Conservation (phyloP, 2,113 vertebrate species). For the Pseudolaguvia tuberculata region DNA sequence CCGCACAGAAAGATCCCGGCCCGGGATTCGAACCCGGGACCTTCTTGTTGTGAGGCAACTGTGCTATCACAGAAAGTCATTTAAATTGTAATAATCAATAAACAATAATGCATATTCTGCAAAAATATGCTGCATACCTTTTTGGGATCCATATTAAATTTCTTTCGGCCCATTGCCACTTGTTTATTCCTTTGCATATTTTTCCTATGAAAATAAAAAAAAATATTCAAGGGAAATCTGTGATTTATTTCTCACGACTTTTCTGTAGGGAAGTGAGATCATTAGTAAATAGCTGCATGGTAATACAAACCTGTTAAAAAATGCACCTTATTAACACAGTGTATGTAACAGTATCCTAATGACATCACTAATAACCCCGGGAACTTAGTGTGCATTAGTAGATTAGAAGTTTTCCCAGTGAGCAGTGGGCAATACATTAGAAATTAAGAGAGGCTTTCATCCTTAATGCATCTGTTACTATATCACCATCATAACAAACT, state of each 20-base stretch:
- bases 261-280: too few relatives aligned
- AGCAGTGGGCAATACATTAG: background rate
- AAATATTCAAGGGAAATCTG: background rate
- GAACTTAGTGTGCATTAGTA: constrained; percentile 14
- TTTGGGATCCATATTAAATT: constrained; percentile 98
- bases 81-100: background rate
- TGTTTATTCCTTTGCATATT: constrained; percentile 98
- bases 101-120: too few relatives aligned
- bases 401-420: background rate
- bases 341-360: constrained; percentile 1
- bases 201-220: constrained; percentile 71
- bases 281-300: background rate
- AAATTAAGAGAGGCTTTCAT: background rate
- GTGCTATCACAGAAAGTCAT: too few relatives aligned
- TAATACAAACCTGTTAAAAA: background rate
- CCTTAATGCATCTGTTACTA: background rate
- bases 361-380: constrained; percentile 5
- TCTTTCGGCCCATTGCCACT: constrained; percentile 95
- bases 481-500: background rate
- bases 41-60: too few relatives aligned
- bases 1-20: too few relatives aligned
- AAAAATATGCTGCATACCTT: constrained; percentile 71
- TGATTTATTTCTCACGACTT: background rate
- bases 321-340: background rate
- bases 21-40: too few relatives aligned